Base-by-base conservation (phyloP, 2,113 vertebrate genomes). In the Erpornis zantholeuca region DNA sequence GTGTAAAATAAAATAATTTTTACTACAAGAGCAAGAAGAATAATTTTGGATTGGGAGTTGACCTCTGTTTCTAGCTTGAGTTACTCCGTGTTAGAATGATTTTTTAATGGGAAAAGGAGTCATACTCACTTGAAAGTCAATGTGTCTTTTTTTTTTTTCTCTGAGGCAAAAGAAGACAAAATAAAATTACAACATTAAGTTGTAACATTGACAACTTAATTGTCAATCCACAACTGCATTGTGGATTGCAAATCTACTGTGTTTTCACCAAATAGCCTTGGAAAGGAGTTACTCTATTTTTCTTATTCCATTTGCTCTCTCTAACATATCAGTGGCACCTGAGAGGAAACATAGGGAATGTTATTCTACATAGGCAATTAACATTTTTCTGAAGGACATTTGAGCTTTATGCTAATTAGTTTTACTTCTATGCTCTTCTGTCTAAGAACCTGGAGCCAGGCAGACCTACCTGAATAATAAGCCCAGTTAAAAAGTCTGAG, bases 71-170 rank as follows among this genome's bases (percentile, higher is more conserved):
- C 56, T 36, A 20, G 21, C 29, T 79, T n/a, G 22, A 36, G 10
- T 49, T 61, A 18, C 11, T 6, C 14, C 1, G 25, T 22, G 0
- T 42, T 88, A 71, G 24, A 71, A 71, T 29, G 27, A 0, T 12
- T 17, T 69, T 83, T 65, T 52, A 14, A 24, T 5, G 5, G 20
- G 21, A 65, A 59, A 24, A 82, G 12, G 21, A 53, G 27, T 44
- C 6, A 4, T 22, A 23, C 11, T 40, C 3, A 6, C 31, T 54
- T 57, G 33, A 65, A 68, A 20, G 49, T 76, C 35, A 76, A 10
- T 0, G 0, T 56, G 12, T 29, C 9, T 40, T 68, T 66, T 40
- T 61, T 70, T 68, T n/a, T n/a, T 64, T 50, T 7, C 16, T 76
- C 20, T n/a, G 10, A 68, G 27, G 35, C 76, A 71, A 54, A 81